phyloP scores from a whole-genome alignment of 2,797 vertebrate genomes.

The Oreochromis grahami region DNA sequence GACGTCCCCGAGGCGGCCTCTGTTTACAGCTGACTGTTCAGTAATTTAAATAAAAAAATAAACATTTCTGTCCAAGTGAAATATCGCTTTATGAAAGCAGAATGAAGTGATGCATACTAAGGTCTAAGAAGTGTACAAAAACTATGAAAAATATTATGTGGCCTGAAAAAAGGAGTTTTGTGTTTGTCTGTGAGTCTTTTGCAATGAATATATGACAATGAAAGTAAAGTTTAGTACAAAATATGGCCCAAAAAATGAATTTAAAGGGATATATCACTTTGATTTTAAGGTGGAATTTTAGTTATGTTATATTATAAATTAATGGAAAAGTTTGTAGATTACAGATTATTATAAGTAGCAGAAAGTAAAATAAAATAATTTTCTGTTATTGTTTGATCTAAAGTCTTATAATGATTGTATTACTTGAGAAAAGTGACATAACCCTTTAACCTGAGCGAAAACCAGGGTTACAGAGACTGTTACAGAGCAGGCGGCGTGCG shows the following conservation, averaged over 20 bases:
- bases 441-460: conserved; percentile 1
- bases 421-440: background rate
- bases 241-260: background rate
- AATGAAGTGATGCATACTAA: background rate
- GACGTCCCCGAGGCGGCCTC: background rate
- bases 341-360: background rate
- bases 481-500: background rate
- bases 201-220: conserved; percentile 4
- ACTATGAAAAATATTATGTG: background rate
- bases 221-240: conserved; percentile 34
- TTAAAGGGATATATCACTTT: conserved; percentile 12
- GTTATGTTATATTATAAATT: background rate
- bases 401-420: background rate
- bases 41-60: background rate
- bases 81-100: background rate
- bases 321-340: background rate
- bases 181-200: conserved; percentile 4
- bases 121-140: conserved; percentile 11
- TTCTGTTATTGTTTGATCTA: background rate
- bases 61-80: background rate
- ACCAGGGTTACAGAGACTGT: background rate
- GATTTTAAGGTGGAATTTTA: background rate
- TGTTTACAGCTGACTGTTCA: background rate
- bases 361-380: background rate
- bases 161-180: background rate